A percentile compares a stretch with the other conserved stretches of the same genome.
These are phyloP conservation scores for Neuroterus valhalla DNA, from an alignment of 1,140 invertebrate genomes.

Conservation along the genomic window DNA sequence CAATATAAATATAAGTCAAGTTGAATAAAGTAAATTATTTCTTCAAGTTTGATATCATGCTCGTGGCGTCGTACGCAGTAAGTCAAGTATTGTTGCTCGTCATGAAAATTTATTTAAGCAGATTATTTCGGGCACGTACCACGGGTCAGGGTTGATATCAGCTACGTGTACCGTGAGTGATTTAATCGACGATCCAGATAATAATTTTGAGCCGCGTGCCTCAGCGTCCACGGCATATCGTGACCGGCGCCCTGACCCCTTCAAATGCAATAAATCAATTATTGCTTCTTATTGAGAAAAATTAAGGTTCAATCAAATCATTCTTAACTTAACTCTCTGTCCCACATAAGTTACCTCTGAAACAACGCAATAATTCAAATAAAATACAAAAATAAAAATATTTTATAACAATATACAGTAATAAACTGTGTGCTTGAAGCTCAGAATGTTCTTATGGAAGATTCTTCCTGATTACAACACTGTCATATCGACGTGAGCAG, in stretches of 20 bases:
- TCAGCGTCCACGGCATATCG: background rate
- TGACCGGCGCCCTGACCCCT: slow-evolving; percentile 12
- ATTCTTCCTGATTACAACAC: too few species aligned
- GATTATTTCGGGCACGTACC: slow-evolving; percentile 26
- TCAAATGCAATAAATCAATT: slow-evolving; percentile 66
- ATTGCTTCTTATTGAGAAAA: slow-evolving; percentile 66
- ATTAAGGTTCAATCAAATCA: slow-evolving; percentile 67
- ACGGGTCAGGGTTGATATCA: slow-evolving; percentile 36
- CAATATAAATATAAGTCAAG: background rate
- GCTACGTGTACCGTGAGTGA: slow-evolving; percentile 22
- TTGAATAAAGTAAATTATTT: background rate
- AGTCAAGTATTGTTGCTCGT: background rate
- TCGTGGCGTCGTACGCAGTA: background rate
- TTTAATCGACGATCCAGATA: slow-evolving; percentile 31
- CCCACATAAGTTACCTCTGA: background rate
- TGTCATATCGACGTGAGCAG: too few species aligned
- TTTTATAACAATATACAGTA: background rate
- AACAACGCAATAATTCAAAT: background rate
- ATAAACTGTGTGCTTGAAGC: too few species aligned
- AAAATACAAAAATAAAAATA: background rate
- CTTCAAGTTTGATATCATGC: background rate
- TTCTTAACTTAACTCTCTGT: slow-evolving; percentile 56
- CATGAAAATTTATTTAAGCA: slow-evolving; percentile 17
- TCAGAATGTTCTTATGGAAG: too few species aligned
- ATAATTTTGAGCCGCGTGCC: slow-evolving; percentile 42